A percentile compares a stretch with the other conserved stretches of the same genome.
Evolutionary conservation across 1,140 invertebrate species (phyloP).

Genomic region (Chironomus tepperi): DNA sequence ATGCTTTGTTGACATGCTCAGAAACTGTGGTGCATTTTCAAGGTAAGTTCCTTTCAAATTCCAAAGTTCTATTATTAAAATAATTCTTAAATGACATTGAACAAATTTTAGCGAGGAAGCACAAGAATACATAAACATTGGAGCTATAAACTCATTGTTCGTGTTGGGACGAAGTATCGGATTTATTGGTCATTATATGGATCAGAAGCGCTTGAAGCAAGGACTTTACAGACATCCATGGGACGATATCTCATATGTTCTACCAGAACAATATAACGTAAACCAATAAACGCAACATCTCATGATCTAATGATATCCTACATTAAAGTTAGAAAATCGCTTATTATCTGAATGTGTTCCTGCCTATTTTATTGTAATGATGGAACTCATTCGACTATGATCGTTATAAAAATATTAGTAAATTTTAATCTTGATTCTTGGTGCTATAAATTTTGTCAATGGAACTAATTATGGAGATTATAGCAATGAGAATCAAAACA

Average conservation of each 20-base stretch:
- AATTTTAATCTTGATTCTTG: no score
- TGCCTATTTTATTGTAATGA: no score
- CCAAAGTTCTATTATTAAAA: not conserved
- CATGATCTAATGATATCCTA: no score
- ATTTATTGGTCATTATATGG: slow-evolving; percentile 97
- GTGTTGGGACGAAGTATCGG: slow-evolving; percentile 97
- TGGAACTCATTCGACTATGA: no score
- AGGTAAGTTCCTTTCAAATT: slow-evolving; percentile 45
- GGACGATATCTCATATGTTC: slow-evolving; percentile 99
- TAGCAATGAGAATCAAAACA: not conserved
- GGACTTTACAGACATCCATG: slow-evolving; percentile 98
- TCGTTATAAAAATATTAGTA: no score
- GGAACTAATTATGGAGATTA: no score
- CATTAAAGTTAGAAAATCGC: no score
- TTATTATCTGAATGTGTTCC: no score
- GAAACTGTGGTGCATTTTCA: slow-evolving; percentile 88
- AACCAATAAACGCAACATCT: not conserved
- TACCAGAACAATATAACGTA: slow-evolving; percentile 42
- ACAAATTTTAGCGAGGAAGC: slow-evolving; percentile 76
- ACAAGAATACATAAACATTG: slow-evolving; percentile 95
- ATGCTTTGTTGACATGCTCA: slow-evolving; percentile 92
- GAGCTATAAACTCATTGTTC: slow-evolving; percentile 96
- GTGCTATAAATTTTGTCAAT: no score
- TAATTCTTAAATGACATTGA: not conserved
- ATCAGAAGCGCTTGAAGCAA: slow-evolving; percentile 97